Base-by-base conservation (phyloP, 1,140 invertebrate species). In the Dinoponera quadriceps region DNA sequence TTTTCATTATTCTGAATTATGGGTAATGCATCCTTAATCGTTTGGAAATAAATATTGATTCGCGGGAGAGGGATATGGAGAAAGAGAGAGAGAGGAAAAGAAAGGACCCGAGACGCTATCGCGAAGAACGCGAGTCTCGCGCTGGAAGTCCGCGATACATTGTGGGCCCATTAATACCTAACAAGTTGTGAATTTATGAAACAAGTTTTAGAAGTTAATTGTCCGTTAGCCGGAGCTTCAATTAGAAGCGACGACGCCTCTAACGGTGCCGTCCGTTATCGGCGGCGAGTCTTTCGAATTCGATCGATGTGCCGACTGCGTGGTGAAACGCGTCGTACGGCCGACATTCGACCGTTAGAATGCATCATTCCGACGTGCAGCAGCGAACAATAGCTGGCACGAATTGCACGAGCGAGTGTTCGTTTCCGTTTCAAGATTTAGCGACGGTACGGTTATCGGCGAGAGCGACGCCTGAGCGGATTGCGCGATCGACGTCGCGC, bases 271-370 rank as follows among this genome's bases (percentile, higher is more conserved):
- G 5, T 54, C 38, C 27, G 49, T 33, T 18, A 11, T 9, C 20
- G 33, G n/a, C 59, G 72, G 38, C 85, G 80, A 74, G 11, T 78
- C 85, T 73, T 90, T 88, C 88, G 84, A 88, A 86, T 72, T 80
- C 57, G 60, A 82, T 72, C 25, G 75, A 59, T 57, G 74, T 29
- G 20, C 18, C 51, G 65, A 60, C 63, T 68, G 72, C 72, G 33
- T 22, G 59, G 60, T 77, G 72, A 83, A 48, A 62, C n/a, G 48
- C 48, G 25, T 38, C 38, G 77, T 44, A 49, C 27, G 60, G 57
- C 54, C 49, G 51, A 82, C 72, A 14, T 49, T 18, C 49, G 14
- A 5, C 60, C 82, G 82, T 75, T 66, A 66, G 72, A 65, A 66
- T 55, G 75, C 75, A 73, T 86, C 25, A 48, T 69, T 33, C 63